A percentile compares a stretch with the other conserved stretches of the same genome.
Evolutionary conservation across 2,797 vertebrate genomes (phyloP).

Genomic region (Enteromius thamalakanensis): DNA sequence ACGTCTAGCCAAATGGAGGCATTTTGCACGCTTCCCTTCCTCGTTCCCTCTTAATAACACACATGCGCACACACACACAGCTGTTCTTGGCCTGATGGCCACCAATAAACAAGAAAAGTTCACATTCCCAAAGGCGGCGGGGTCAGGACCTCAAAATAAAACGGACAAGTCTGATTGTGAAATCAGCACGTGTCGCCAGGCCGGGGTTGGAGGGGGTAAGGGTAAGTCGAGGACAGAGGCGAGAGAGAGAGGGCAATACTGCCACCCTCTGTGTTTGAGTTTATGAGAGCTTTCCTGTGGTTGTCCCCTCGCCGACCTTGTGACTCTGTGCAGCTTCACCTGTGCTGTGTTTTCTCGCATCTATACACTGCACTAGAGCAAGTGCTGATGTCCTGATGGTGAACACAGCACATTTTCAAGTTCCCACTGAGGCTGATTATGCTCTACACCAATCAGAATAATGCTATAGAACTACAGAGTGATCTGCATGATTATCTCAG

Average conservation of each 20-base stretch:
- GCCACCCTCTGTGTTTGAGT: slow-evolving; percentile 47
- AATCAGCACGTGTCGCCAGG: slow-evolving; percentile 64
- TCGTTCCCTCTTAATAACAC: slow-evolving; percentile 35
- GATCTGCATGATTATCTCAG: background rate
- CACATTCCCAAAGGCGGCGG: slow-evolving; percentile 68
- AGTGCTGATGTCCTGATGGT: slow-evolving; percentile 36
- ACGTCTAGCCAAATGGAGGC: slow-evolving; percentile 64
- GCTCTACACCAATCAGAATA: background rate
- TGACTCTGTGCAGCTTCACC: slow-evolving; percentile 36
- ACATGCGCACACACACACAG: slow-evolving; percentile 33
- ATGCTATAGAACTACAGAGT: background rate
- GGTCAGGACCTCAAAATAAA: slow-evolving; percentile 70
- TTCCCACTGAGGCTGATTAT: background rate
- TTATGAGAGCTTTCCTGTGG: slow-evolving; percentile 57
- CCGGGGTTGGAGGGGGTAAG: slow-evolving; percentile 65
- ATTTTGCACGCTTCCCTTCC: slow-evolving; percentile 56
- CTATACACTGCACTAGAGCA: slow-evolving; percentile 26
- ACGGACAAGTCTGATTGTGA: slow-evolving; percentile 68
- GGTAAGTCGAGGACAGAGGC: slow-evolving; percentile 65
- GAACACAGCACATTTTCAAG: background rate
- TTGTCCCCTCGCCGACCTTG: slow-evolving; percentile 60
- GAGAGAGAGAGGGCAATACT: slow-evolving; percentile 52
- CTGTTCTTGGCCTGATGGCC: slow-evolving; percentile 62
- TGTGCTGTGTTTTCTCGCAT: slow-evolving; percentile 51
- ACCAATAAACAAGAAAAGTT: slow-evolving; percentile 70